A percentile compares a stretch with the other conserved stretches of the same genome.
Conservation (phyloP, 2,888 invertebrate genomes). For the Aphelenchoides bicaudatus region DNA sequence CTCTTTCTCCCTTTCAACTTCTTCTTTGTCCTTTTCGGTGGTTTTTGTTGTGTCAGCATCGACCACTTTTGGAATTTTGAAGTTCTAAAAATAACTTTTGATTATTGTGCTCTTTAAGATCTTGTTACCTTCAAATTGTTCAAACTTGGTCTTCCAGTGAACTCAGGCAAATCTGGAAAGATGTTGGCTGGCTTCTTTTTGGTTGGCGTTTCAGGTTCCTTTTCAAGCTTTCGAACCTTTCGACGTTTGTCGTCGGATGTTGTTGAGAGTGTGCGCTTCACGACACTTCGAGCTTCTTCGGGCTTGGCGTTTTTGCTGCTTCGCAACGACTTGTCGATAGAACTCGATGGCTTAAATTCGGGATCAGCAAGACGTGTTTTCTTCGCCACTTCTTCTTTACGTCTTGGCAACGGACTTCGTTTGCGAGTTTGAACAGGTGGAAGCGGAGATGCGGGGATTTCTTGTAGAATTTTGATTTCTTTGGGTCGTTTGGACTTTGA, state of each 20-base stretch:
- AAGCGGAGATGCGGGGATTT: background rate
- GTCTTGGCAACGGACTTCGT: background rate
- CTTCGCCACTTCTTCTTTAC: conserved; percentile 8
- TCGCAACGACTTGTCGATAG: background rate
- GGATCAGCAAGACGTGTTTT: conserved; percentile 2
- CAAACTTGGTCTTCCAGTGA: conserved; percentile 2
- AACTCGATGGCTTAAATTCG: background rate
- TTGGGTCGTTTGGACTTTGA: no score
- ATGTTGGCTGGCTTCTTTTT: background rate
- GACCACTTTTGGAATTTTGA: conserved; percentile 6
- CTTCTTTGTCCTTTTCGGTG: conserved; percentile 9
- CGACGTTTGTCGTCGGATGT: conserved; percentile 6
- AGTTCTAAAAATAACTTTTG: no score
- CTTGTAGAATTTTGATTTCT: no score
- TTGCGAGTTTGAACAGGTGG: background rate
- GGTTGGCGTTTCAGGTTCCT: background rate
- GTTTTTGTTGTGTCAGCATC: conserved; percentile 2
- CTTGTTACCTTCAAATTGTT: conserved; percentile 15
- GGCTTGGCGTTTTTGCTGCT: background rate
- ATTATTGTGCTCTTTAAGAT: no score
- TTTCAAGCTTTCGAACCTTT: conserved; percentile 6
- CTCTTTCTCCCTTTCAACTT: background rate
- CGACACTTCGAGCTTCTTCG: conserved; percentile 5
- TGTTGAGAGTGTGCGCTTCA: background rate
- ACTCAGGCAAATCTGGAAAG: conserved; percentile 6